A percentile compares a stretch with the other conserved stretches of the same genome.
Conservation (phyloP, 2,888 invertebrate species). For the Acronicta alni region DNA sequence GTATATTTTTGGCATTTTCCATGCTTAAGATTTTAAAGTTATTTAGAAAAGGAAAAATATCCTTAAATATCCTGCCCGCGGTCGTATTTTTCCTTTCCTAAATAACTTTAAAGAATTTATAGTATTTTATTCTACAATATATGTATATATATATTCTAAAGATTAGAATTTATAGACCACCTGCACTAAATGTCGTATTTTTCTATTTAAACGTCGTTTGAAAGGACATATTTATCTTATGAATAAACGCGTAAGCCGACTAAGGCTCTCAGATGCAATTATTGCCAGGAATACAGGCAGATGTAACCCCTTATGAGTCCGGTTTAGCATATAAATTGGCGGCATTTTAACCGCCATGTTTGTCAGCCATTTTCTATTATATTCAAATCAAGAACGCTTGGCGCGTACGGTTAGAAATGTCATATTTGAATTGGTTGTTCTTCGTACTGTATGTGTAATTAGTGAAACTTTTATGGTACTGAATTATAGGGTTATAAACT, state of each 20-base stretch:
- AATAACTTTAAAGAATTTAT: no score
- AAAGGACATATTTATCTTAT: constrained; percentile 45
- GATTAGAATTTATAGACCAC: constrained; percentile 45
- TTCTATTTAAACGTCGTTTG: constrained; percentile 4
- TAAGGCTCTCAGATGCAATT: constrained; percentile 56
- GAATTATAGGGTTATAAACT: neutral
- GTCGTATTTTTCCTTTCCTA: no score
- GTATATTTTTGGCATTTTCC: no score
- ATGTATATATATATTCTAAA: constrained; percentile 16
- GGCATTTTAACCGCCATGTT: constrained; percentile 66
- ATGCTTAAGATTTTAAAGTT: no score
- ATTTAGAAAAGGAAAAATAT: no score
- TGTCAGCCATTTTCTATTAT: constrained; percentile 78
- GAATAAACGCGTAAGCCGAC: constrained; percentile 46
- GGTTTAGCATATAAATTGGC: constrained; percentile 77
- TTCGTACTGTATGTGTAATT: constrained; percentile 8
- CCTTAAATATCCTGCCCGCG: no score
- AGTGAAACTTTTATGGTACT: constrained; percentile 8
- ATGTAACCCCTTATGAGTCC: constrained; percentile 61
- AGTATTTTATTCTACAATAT: neutral
- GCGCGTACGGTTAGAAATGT: constrained; percentile 37
- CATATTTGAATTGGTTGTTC: constrained; percentile 44
- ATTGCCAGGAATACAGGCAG: constrained; percentile 65
- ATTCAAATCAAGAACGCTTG: constrained; percentile 76
- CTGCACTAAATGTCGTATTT: constrained; percentile 33